Conservation (phyloP, 2,888 invertebrate genomes). For the Pachliopta kotzebuea region DNA sequence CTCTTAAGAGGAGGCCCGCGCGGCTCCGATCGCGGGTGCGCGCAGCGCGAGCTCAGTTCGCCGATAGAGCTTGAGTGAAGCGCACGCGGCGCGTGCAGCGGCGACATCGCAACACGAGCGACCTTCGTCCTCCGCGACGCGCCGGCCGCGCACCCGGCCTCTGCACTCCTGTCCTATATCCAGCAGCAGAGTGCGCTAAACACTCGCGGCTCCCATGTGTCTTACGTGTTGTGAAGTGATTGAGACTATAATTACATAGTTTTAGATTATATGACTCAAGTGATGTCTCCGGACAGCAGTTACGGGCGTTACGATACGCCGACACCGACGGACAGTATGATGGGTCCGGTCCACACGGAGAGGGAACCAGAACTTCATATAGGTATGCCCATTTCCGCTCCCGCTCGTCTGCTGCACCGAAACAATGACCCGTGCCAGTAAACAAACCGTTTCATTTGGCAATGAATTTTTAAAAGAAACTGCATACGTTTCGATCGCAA, state of each 20-base stretch:
- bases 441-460: conserved; percentile 21
- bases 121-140: conserved; percentile 74
- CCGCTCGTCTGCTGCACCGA: background rate
- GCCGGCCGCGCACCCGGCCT: conserved; percentile 56
- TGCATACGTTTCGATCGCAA: background rate
- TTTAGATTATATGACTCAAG: conserved; percentile 65
- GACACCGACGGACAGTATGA: conserved; percentile 75
- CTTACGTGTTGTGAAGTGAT: conserved; percentile 72
- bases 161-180: conserved; percentile 71
- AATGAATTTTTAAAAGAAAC: conserved; percentile 6
- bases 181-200: conserved; percentile 55
- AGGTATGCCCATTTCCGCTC: conserved; percentile 69
- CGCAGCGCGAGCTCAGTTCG: conserved; percentile 73
- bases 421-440: conserved; percentile 10
- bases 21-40: conserved; percentile 66
- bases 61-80: conserved; percentile 79
- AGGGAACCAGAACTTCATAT: conserved; percentile 87
- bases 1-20: conserved; percentile 75
- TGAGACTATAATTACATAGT: conserved; percentile 52
- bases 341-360: conserved; percentile 67
- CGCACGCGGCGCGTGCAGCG: conserved; percentile 73
- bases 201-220: conserved; percentile 64
- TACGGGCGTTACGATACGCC: conserved; percentile 79
- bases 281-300: conserved; percentile 86
- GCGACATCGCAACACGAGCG: conserved; percentile 52